Evolutionary conservation across 2,113 vertebrate genomes (phyloP).

Genomic region (Coptodon bakossiorum): DNA sequence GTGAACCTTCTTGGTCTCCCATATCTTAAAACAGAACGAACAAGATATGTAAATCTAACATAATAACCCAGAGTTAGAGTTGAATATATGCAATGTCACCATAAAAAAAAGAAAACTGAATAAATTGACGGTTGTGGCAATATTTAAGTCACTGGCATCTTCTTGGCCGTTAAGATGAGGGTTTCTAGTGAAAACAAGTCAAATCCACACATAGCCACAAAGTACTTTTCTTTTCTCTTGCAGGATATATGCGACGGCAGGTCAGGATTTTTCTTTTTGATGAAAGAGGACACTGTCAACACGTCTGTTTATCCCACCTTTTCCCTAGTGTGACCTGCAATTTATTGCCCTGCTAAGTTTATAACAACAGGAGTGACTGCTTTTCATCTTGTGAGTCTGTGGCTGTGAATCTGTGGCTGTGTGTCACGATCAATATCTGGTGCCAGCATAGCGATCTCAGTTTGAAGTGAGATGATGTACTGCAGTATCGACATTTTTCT

Average conservation of each 20-base stretch:
- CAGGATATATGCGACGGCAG: background rate
- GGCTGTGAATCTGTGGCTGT: background rate
- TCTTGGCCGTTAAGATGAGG: background rate
- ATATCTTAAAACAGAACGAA: slow-evolving; percentile 70
- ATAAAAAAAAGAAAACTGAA: background rate
- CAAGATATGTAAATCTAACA: background rate
- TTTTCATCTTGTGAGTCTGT: background rate
- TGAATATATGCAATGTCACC: background rate
- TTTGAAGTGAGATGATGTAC: background rate
- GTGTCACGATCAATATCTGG: background rate
- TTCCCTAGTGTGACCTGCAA: background rate
- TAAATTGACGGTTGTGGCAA: background rate
- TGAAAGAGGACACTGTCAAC: background rate
- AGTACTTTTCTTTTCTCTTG: background rate
- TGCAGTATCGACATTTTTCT: background rate
- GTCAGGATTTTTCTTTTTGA: background rate
- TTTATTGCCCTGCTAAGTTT: background rate
- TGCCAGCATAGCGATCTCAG: background rate
- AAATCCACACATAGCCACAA: background rate
- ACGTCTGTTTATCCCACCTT: background rate
- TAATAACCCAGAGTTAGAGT: background rate
- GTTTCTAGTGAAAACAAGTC: background rate
- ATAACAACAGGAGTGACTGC: background rate
- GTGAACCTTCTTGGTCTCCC: slow-evolving; percentile 90
- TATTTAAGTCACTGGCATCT: background rate